phyloP scores from a whole-genome alignment of 92 coral and sea anemone genomes.

The Phenganax stokvisi region DNA sequence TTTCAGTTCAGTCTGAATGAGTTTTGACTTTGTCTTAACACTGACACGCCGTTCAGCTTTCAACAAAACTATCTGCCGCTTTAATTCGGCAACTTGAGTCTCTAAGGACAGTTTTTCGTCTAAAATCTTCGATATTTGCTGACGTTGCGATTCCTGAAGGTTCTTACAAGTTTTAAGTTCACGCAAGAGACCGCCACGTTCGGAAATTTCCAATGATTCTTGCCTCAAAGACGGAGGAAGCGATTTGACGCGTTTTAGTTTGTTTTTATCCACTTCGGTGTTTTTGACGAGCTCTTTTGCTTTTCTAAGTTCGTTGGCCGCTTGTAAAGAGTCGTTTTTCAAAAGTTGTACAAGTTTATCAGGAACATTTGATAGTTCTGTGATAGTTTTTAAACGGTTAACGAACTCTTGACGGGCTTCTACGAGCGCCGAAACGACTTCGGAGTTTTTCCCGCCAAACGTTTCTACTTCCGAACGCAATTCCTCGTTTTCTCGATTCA shows the following conservation, averaged over 20 bases:
- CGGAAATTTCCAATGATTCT: slow-evolving; percentile 41
- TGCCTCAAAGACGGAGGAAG: slow-evolving; percentile 27
- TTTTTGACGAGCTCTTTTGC: slow-evolving; percentile 5
- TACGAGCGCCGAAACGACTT: slow-evolving; percentile 48
- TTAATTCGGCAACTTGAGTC: slow-evolving; percentile 66
- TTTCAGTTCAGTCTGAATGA: slow-evolving; percentile 1
- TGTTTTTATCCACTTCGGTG: slow-evolving; percentile 12
- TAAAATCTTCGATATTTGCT: slow-evolving; percentile 76
- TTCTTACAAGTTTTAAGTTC: slow-evolving; percentile 89
- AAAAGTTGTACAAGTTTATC: slow-evolving; percentile 63
- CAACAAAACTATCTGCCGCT: slow-evolving; percentile 66
- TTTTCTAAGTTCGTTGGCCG: slow-evolving; percentile 22
- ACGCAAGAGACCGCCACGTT: slow-evolving; percentile 58
- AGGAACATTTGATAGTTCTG: slow-evolving; percentile 63
- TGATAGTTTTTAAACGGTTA: slow-evolving; percentile 56
- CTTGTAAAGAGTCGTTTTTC: slow-evolving; percentile 43
- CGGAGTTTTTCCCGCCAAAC: slow-evolving; percentile 49
- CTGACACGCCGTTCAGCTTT: slow-evolving; percentile 49
- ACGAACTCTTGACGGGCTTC: slow-evolving; percentile 56
- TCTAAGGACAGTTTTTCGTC: slow-evolving; percentile 86
- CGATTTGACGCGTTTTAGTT: slow-evolving; percentile 19
- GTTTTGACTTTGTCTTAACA: slow-evolving; percentile 41
- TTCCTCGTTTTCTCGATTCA: slow-evolving; percentile 63
- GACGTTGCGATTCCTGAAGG: slow-evolving; percentile 75
- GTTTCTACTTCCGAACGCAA: slow-evolving; percentile 52